phyloP scores from a whole-genome alignment of 2,888 invertebrate genomes.

The Phytoseiulus persimilis region DNA sequence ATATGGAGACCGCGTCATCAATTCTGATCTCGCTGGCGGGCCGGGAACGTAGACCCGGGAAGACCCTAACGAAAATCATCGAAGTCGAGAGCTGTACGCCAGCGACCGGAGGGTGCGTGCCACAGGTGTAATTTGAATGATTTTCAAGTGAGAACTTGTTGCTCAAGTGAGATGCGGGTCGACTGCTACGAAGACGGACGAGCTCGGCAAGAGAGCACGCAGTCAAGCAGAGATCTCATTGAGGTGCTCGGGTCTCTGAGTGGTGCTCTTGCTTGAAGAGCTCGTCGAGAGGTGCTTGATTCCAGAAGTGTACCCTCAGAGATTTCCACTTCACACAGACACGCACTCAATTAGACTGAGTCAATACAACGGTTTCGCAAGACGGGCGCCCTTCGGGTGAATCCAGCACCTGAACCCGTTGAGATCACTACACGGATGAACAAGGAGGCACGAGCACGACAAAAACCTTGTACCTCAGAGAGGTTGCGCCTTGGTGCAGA shows the following conservation, averaged over 20 bases:
- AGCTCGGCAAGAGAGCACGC: neutral
- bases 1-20: neutral
- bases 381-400: neutral
- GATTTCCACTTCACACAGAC: neutral
- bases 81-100: no score
- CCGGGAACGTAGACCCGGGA: no score
- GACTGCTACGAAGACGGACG: neutral
- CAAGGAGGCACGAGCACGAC: no score
- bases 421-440: no score
- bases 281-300: constrained; percentile 5
- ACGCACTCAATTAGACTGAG: neutral
- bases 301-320: neutral
- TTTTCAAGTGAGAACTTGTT: neutral
- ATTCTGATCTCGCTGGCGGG: neutral
- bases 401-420: neutral
- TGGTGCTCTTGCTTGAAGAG: neutral
- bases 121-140: neutral
- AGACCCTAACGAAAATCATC: no score
- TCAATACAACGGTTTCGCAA: neutral
- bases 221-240: neutral
- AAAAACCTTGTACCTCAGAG: neutral
- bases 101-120: no score
- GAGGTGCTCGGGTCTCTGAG: neutral
- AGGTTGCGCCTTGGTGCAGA: neutral
- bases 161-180: neutral